Conservation (phyloP, 2,888 invertebrate genomes). For the Axea sp. region DNA sequence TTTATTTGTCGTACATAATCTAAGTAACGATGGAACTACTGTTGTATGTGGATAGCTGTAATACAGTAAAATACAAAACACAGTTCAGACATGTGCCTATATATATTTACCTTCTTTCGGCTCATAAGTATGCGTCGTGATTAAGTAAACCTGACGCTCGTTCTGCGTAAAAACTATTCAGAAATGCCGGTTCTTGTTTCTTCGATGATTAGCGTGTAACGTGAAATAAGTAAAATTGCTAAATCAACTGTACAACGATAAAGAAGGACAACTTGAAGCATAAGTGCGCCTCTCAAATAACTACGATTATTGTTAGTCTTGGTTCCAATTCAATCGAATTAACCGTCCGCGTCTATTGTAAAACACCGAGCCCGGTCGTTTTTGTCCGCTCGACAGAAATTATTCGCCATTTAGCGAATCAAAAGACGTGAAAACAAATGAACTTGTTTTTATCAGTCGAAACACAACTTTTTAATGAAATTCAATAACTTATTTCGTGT, state of each 20-base stretch:
- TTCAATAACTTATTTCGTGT: too few species aligned
- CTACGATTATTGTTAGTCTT: conserved; percentile 22
- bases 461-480: too few species aligned
- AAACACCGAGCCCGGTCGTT: too few species aligned
- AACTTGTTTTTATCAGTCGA: too few species aligned
- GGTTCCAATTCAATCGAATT: conserved; percentile 12
- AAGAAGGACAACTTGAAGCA: conserved; percentile 60
- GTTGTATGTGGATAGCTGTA: conserved; percentile 20
- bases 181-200: conserved; percentile 24
- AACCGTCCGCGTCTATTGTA: too few species aligned
- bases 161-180: conserved; percentile 53
- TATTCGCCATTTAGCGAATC: too few species aligned
- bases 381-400: too few species aligned
- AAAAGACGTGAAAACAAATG: too few species aligned
- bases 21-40: conserved; percentile 38
- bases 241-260: conserved; percentile 67
- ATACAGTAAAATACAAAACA: conserved; percentile 21
- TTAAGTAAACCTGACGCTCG: conserved; percentile 24
- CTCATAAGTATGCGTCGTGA: conserved; percentile 30
- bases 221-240: conserved; percentile 65
- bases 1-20: conserved; percentile 11
- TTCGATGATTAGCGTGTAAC: conserved; percentile 58
- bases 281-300: conserved; percentile 31
- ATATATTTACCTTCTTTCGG: conserved; percentile 3
- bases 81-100: conserved; percentile 20